These are phyloP conservation scores for Monodelphis domestica DNA, from an alignment of 2,797 vertebrate genomes.

Conservation along the genomic window DNA sequence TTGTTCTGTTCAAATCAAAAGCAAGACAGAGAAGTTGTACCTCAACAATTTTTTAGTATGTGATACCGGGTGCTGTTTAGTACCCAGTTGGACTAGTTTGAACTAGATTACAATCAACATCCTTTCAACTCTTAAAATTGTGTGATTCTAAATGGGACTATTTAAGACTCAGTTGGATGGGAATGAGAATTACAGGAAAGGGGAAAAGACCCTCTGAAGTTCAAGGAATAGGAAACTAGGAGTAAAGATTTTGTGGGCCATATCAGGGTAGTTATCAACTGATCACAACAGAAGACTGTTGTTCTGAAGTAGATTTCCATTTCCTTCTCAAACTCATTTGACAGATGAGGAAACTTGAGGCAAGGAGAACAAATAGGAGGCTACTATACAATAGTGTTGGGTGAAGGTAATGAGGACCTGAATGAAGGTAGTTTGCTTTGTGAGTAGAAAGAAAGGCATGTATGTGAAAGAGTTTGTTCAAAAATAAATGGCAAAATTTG, in stretches of 20 bases:
- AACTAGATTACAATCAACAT: background rate
- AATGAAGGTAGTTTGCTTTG: too few species aligned
- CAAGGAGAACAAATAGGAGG: background rate
- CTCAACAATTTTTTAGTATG: background rate
- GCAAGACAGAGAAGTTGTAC: too few species aligned
- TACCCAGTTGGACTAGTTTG: too few species aligned
- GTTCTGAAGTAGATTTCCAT: too few species aligned
- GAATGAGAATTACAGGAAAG: background rate
- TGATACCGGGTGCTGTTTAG: background rate
- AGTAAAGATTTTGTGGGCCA: too few species aligned
- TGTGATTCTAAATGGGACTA: background rate
- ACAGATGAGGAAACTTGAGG: background rate
- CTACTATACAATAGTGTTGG: background rate
- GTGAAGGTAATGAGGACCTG: background rate
- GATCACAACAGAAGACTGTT: background rate
- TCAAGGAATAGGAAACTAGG: too few species aligned
- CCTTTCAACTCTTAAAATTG: background rate
- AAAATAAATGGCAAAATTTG: background rate
- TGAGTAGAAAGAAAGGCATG: background rate
- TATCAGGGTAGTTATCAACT: background rate
- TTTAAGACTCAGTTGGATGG: background rate
- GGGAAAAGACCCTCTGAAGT: background rate
- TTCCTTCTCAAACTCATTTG: too few species aligned
- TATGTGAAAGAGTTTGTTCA: background rate
- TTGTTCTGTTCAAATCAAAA: too few species aligned